Evolutionary conservation across 2,797 vertebrate genomes (phyloP).

Genomic region (Neomorphus geoffroyi): DNA sequence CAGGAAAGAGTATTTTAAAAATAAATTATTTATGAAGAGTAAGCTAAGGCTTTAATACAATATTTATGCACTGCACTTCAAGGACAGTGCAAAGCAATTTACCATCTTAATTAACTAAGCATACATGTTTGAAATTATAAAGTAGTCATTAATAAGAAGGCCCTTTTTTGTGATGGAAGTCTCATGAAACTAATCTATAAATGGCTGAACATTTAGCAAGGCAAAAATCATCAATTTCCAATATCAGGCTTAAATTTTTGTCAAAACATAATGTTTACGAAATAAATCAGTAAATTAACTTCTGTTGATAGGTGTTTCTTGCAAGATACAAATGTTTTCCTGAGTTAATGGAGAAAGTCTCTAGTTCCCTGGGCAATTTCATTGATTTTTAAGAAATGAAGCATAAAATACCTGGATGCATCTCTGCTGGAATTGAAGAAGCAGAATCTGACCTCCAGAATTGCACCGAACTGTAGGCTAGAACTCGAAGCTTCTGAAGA

Average conservation of each 20-base stretch:
- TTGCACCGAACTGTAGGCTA: not conserved
- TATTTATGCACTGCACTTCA: constrained; percentile 76
- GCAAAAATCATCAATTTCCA: too few relatives aligned
- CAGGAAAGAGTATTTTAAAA: constrained; percentile 62
- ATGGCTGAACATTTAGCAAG: not conserved
- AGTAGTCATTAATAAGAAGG: constrained; percentile 59
- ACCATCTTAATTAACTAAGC: constrained; percentile 66
- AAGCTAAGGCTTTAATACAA: constrained; percentile 73
- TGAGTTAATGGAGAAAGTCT: too few relatives aligned
- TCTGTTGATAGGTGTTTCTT: too few relatives aligned
- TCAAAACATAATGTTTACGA: too few relatives aligned
- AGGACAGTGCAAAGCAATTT: constrained; percentile 69
- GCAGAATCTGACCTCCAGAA: not conserved
- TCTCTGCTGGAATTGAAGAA: too few relatives aligned
- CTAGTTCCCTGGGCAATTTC: too few relatives aligned
- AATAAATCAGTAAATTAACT: too few relatives aligned
- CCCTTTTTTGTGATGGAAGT: constrained; percentile 17
- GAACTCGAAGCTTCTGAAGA: not conserved
- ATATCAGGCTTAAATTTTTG: too few relatives aligned
- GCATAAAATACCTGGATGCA: too few relatives aligned
- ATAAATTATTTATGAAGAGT: constrained; percentile 79
- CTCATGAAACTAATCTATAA: constrained; percentile 5
- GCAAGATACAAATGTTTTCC: too few relatives aligned
- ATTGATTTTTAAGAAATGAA: too few relatives aligned
- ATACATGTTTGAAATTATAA: constrained; percentile 50